phyloP scores from a whole-genome alignment of 2,888 invertebrate species.

The Diachrysia chrysitis region DNA sequence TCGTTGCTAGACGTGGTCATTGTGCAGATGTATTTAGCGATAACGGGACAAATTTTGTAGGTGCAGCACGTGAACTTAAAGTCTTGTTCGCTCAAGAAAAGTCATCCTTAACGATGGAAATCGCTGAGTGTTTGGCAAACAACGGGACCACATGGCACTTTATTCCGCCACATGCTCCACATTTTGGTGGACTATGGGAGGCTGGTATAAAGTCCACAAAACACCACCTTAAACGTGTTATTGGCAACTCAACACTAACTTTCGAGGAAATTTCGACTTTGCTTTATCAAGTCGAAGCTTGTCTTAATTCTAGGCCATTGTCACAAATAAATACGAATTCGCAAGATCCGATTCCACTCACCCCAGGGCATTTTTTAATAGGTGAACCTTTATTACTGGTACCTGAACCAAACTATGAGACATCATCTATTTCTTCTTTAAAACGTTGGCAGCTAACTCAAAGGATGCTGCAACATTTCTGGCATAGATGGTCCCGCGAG shows the following conservation, averaged over 20 bases:
- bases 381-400: constrained; percentile 38
- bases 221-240: constrained; percentile 10
- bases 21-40: constrained; percentile 42
- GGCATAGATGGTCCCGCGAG: constrained; percentile 32
- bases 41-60: constrained; percentile 38
- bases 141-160: constrained; percentile 11
- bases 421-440: constrained; percentile 16
- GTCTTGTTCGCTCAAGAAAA: constrained; percentile 6
- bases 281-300: constrained; percentile 41
- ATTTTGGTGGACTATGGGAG: background rate
- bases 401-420: constrained; percentile 35
- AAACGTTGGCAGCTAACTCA: constrained; percentile 39
- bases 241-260: constrained; percentile 35
- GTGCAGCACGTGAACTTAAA: constrained; percentile 8
- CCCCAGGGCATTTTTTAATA: constrained; percentile 44
- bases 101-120: background rate
- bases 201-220: constrained; percentile 3
- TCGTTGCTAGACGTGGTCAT: constrained; percentile 38
- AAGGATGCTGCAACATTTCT: constrained; percentile 39
- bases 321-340: constrained; percentile 12
- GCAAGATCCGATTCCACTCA: constrained; percentile 27
- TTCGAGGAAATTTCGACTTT: constrained; percentile 43
- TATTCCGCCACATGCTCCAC: constrained; percentile 13
- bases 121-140: constrained; percentile 6
- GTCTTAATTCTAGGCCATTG: constrained; percentile 43